A percentile compares a stretch with the other conserved stretches of the same genome.
Evolutionary conservation across 1,140 invertebrate species (phyloP).

Genomic region (Drosophila ambigua): DNA sequence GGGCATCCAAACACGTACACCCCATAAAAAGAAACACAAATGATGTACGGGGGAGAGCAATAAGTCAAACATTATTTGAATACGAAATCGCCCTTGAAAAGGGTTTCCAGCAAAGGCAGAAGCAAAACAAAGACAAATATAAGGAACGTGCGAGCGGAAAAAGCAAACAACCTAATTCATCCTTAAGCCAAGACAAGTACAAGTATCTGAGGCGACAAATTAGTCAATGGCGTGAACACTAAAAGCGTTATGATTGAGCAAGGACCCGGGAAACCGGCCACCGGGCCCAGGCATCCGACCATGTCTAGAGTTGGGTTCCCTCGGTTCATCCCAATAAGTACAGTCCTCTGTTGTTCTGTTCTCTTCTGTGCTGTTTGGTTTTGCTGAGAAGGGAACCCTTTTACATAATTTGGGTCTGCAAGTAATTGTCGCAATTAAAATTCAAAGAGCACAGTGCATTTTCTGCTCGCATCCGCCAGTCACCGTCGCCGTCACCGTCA

Average conservation of each 20-base stretch:
- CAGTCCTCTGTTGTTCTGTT: no score
- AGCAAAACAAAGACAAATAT: background rate
- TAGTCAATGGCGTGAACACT: slow-evolving; percentile 66
- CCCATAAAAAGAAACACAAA: slow-evolving; percentile 30
- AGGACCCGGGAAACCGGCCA: background rate
- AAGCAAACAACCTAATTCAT: slow-evolving; percentile 32
- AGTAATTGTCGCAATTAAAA: slow-evolving; percentile 58
- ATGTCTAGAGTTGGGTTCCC: no score
- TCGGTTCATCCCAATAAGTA: no score
- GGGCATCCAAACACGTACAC: slow-evolving; percentile 35
- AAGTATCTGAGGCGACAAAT: slow-evolving; percentile 71
- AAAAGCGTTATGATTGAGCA: slow-evolving; percentile 61
- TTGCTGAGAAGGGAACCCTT: slow-evolving; percentile 6
- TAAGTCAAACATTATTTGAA: slow-evolving; percentile 77
- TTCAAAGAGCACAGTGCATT: slow-evolving; percentile 72
- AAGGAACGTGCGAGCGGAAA: background rate
- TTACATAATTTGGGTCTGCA: slow-evolving; percentile 31
- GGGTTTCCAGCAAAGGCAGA: slow-evolving; percentile 53
- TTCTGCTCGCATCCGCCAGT: slow-evolving; percentile 12
- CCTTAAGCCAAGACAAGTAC: slow-evolving; percentile 51
- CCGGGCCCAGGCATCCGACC: no score
- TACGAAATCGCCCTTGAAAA: slow-evolving; percentile 76
- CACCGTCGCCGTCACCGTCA: no score
- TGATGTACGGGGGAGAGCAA: slow-evolving; percentile 26
- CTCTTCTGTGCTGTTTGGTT: slow-evolving; percentile 8